Evolutionary conservation across 2,888 invertebrate species (phyloP).

Genomic region (Philereme vetulata): DNA sequence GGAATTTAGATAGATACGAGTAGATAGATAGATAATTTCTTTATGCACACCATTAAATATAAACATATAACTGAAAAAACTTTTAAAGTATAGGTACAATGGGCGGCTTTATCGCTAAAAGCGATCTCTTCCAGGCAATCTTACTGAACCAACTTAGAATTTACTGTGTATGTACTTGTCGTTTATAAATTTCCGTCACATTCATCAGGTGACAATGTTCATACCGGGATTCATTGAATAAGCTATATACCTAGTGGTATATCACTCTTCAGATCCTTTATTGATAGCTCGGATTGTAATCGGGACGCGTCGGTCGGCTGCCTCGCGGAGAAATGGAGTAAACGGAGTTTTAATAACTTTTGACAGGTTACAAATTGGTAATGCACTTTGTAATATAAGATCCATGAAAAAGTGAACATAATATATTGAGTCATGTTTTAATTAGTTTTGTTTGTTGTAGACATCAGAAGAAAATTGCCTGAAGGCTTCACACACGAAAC

Average conservation of each 20-base stretch:
- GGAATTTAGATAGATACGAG: too few relatives aligned
- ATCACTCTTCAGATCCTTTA: conserved; percentile 36
- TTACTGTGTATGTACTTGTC: too few relatives aligned
- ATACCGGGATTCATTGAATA: not conserved
- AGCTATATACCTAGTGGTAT: conserved; percentile 3
- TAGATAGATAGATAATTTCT: too few relatives aligned
- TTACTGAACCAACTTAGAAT: too few relatives aligned
- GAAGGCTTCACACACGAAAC: too few relatives aligned
- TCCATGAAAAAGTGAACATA: conserved; percentile 3
- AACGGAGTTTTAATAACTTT: conserved; percentile 33
- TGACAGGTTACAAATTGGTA: conserved; percentile 28
- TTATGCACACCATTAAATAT: too few relatives aligned
- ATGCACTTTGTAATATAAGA: conserved; percentile 15
- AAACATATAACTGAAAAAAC: too few relatives aligned
- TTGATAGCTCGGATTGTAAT: conserved; percentile 48
- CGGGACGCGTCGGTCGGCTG: conserved; percentile 29
- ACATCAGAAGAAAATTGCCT: too few relatives aligned
- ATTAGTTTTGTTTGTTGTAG: not conserved
- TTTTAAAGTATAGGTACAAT: too few relatives aligned
- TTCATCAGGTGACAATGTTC: not conserved
- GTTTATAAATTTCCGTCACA: too few relatives aligned
- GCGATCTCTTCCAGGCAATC: too few relatives aligned
- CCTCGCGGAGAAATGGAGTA: conserved; percentile 30
- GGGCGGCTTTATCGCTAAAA: too few relatives aligned
- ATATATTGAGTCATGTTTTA: conserved; percentile 10